Percentiles rank a stretch among this genome's conserved stretches.
Evolutionary conservation across 2,113 vertebrate species (phyloP).

Genomic region (Ailuropoda melanoleuca): DNA sequence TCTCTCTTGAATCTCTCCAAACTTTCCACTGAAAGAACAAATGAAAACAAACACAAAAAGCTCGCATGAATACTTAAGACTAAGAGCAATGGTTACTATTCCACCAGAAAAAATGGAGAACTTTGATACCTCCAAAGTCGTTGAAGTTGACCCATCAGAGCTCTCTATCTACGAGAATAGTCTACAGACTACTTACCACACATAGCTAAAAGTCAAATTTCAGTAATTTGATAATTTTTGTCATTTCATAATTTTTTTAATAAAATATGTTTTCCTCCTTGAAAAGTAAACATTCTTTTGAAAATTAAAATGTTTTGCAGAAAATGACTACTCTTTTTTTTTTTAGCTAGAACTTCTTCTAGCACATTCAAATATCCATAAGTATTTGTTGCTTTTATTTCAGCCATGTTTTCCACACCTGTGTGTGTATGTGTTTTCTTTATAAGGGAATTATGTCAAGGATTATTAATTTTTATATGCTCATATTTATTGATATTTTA

Average conservation of each 20-base stretch:
- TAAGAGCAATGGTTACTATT: neutral
- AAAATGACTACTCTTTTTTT: neutral
- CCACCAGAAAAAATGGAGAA: neutral
- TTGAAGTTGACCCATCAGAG: neutral
- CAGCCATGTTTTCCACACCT: neutral
- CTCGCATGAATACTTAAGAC: neutral
- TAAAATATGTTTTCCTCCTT: neutral
- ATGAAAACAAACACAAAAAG: neutral
- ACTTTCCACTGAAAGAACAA: neutral
- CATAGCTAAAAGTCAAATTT: neutral
- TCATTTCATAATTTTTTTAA: neutral
- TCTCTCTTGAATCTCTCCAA: neutral
- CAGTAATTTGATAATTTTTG: neutral
- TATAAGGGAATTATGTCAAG: neutral
- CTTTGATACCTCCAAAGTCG: neutral
- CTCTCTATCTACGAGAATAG: neutral
- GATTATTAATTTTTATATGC: neutral
- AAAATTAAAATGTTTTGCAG: neutral
- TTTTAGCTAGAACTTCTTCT: neutral
- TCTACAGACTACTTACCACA: neutral
- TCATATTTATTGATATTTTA: neutral
- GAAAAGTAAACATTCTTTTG: neutral
- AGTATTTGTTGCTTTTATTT: neutral
- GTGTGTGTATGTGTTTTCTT: neutral
- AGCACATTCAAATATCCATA: neutral